Base-by-base conservation (phyloP, 2,113 vertebrate species). In the Ptilonorhynchus violaceus region DNA sequence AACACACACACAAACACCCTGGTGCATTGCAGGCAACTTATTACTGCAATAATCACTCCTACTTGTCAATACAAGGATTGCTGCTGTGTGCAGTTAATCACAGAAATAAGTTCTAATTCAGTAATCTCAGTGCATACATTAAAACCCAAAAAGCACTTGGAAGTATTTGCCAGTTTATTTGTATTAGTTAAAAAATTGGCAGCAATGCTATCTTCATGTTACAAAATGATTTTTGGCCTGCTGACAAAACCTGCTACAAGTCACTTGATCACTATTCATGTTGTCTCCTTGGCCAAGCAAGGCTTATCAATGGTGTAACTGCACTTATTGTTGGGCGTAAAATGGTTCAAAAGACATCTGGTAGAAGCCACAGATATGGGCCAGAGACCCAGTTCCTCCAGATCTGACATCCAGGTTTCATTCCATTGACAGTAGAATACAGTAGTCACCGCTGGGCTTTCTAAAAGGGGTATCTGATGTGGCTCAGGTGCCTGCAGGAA, bases 11-110 rank as follows among this genome's bases (percentile, higher is more conserved):
- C 46, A n/a, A n/a, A 55, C 6, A 27, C 56, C 31, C 62, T 94
- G 94, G 77, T 94, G 95, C 96, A 95, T 74, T 96, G 95, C 96
- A 96, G 97, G 68, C 78, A 74, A 78, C 88, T 75, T 66, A 84
- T 78, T 79, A 52, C 93, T 74, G 94, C 88, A 96, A 91, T 73
- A 75, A 92, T 93, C 87, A 79, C 70, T 95, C 63, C 75, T 63
- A 35, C 80, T 86, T 93, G 83, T 94, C 95, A 93, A 94, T 93
- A 94, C 27, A 11, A 78, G 72, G 72, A 79, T 50, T 88, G 75
- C 63, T 89, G 83, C 76, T n/a, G 35, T 46, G 30, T 50, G 69
- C 41, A 84, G 49, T 79, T 95, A 22, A 87, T 82, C 77, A 93
- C 69, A 94, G 59, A 85, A 95, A 25, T 55, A 95, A 79, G 21